Percentiles rank a stretch among this genome's conserved stretches.
phyloP scores from a whole-genome alignment of 2,888 invertebrate species.

The Latrodectus hesperus region DNA sequence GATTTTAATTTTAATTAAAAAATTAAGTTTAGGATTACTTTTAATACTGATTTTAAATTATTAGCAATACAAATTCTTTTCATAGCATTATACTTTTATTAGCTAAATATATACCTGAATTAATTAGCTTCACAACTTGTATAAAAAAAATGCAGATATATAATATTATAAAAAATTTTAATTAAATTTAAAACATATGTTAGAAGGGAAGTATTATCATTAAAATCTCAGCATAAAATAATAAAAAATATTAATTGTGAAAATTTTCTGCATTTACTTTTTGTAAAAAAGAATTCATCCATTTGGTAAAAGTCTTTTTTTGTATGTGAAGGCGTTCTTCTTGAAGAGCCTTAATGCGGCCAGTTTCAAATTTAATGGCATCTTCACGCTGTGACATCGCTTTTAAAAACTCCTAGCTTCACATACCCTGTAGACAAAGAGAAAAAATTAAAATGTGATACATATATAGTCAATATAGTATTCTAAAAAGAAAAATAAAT shows the following conservation, averaged over 20 bases:
- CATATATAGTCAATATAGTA: too few species aligned
- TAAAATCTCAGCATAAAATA: too few species aligned
- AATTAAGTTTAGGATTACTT: too few species aligned
- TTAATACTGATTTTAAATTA: not conserved
- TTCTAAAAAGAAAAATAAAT: too few species aligned
- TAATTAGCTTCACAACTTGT: too few species aligned
- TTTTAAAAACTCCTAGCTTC: constrained; percentile 26
- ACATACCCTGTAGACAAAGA: constrained; percentile 51
- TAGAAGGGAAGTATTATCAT: too few species aligned
- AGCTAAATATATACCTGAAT: not conserved
- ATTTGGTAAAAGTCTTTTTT: constrained; percentile 99
- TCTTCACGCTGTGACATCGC: constrained; percentile 69
- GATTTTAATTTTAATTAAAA: too few species aligned
- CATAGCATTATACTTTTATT: too few species aligned
- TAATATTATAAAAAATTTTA: too few species aligned
- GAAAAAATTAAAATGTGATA: not conserved
- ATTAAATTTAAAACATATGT: too few species aligned
- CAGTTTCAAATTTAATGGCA: constrained; percentile 86
- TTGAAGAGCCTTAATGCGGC: constrained; percentile 95
- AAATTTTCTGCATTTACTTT: constrained; percentile 80
- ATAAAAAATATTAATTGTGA: too few species aligned
- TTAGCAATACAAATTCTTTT: not conserved
- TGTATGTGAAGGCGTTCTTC: constrained; percentile 98
- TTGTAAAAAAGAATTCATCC: constrained; percentile 97
- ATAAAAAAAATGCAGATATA: too few species aligned